Conservation (phyloP, 2,113 vertebrate genomes). For the Oophaga pumilio region DNA sequence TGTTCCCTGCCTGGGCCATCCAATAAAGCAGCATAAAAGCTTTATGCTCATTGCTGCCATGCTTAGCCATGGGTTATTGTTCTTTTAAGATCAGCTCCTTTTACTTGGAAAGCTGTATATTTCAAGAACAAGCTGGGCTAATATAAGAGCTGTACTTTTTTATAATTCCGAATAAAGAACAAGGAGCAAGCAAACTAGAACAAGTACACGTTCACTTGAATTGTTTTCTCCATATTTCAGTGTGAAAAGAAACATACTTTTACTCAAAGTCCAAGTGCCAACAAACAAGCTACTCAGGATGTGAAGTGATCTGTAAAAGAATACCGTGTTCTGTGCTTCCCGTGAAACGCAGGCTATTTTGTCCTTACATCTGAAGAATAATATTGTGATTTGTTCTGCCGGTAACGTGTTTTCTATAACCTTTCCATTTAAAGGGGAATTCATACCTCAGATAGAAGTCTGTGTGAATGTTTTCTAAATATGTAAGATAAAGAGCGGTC, state of each 20-base stretch:
- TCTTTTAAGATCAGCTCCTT: constrained; percentile 9
- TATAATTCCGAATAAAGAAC: constrained; percentile 19
- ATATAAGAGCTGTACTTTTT: constrained; percentile 23
- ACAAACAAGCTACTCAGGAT: not conserved
- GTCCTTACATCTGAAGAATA: too few species aligned
- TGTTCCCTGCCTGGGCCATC: too few species aligned
- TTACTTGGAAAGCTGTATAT: constrained; percentile 22
- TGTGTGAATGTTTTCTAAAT: too few species aligned
- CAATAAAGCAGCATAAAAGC: not conserved
- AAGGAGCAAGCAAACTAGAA: constrained; percentile 42
- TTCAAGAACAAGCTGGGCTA: constrained; percentile 14
- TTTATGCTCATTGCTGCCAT: not conserved
- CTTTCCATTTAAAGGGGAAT: not conserved
- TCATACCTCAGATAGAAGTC: too few species aligned
- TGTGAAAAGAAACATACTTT: constrained; percentile 12
- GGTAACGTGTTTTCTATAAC: not conserved
- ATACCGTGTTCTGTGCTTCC: not conserved
- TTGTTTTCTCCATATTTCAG: not conserved
- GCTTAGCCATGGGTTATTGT: not conserved
- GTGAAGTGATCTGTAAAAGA: not conserved
- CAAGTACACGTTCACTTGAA: constrained; percentile 39
- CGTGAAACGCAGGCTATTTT: not conserved
- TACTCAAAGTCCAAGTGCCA: not conserved
- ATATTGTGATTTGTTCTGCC: too few species aligned
- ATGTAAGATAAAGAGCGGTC: too few species aligned